A percentile compares a stretch with the other conserved stretches of the same genome.
These are phyloP conservation scores for Dolichotis patagonum DNA, from an alignment of 2,113 vertebrate genomes.

Conservation along the genomic window DNA sequence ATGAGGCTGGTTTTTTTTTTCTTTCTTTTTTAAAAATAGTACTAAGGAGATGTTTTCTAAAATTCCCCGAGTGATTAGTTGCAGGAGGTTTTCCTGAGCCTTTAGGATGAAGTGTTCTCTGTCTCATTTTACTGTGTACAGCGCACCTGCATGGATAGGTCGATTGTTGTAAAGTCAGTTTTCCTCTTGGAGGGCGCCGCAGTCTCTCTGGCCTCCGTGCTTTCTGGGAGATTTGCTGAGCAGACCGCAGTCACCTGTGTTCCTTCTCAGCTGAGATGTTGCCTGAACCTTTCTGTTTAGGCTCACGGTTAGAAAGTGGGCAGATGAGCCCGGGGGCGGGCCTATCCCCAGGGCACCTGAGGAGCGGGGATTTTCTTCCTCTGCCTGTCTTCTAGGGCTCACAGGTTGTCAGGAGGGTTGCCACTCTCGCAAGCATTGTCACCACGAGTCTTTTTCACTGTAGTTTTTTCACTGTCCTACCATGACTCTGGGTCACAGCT, in stretches of 20 bases:
- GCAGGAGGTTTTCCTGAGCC: background rate
- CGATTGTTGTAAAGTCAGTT: background rate
- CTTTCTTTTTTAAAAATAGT: background rate
- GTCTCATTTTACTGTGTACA: background rate
- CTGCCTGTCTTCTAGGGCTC: background rate
- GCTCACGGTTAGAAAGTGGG: background rate
- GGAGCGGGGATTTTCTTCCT: background rate
- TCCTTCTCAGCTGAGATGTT: background rate
- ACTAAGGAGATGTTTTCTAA: background rate
- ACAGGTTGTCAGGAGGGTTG: background rate
- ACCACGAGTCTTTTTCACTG: background rate
- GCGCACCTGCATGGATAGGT: background rate
- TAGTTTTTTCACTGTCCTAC: background rate
- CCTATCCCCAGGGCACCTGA: background rate
- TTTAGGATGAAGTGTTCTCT: background rate
- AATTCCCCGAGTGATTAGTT: background rate
- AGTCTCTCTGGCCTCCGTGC: background rate
- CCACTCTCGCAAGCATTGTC: background rate
- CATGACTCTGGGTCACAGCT: background rate
- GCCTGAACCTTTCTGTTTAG: background rate
- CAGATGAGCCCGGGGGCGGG: background rate
- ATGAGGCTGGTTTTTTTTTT: background rate
- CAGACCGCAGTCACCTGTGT: background rate
- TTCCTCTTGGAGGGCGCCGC: background rate
- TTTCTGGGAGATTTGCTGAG: background rate